Conservation (phyloP, 2,888 invertebrate genomes). For the Drosophila pseudotakahashii region DNA sequence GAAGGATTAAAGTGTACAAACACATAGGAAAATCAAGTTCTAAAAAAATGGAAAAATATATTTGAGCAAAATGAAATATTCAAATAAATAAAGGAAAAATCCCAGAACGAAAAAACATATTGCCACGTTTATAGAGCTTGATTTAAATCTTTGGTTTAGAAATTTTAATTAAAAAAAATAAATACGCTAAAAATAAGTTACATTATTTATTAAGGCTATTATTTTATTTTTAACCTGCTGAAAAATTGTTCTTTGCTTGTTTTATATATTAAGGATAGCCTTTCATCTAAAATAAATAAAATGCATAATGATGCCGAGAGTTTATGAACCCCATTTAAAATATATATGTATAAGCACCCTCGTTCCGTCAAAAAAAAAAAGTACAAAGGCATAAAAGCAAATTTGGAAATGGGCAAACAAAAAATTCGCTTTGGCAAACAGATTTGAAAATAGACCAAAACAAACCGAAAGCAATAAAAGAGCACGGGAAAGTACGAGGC, state of each 20-base stretch:
- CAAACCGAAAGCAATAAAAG: conserved; percentile 36
- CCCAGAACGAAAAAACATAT: too few species aligned
- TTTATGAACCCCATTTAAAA: conserved; percentile 15
- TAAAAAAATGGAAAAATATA: not conserved
- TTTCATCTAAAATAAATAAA: conserved; percentile 2
- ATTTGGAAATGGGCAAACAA: conserved; percentile 26
- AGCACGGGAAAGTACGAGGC: conserved; percentile 11
- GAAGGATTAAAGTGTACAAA: not conserved
- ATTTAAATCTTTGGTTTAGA: too few species aligned
- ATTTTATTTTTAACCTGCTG: too few species aligned
- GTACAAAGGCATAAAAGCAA: conserved; percentile 25
- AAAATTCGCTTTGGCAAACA: conserved; percentile 35
- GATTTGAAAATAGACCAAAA: conserved; percentile 38
- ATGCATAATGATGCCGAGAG: conserved; percentile 1
- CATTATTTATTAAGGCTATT: too few species aligned
- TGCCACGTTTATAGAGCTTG: too few species aligned
- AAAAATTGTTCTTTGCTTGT: not conserved
- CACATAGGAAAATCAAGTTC: not conserved
- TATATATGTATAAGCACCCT: not conserved
- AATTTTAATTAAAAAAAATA: too few species aligned
- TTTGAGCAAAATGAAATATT: not conserved
- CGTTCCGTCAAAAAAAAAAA: conserved; percentile 5
- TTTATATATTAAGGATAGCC: not conserved
- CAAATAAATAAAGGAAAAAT: too few species aligned
- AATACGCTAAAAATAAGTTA: too few species aligned